Percentiles rank a stretch among this genome's conserved stretches.
Conservation (phyloP, 2,888 invertebrate genomes). For the Lasius platythorax region DNA sequence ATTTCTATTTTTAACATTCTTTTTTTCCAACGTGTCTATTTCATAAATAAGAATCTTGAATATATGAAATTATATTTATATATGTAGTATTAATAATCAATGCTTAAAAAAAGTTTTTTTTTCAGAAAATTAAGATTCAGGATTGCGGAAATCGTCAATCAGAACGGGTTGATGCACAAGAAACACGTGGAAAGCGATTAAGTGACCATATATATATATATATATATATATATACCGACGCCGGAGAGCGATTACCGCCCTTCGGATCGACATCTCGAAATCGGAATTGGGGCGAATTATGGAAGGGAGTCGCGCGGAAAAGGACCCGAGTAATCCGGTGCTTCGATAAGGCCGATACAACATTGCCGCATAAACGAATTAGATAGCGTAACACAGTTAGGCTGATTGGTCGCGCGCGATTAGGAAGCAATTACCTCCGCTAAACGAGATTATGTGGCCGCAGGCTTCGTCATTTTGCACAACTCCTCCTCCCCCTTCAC, state of each 20-base stretch:
- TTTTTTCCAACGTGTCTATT: slow-evolving; percentile 11
- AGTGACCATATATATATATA: background rate
- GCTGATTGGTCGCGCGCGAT: slow-evolving; percentile 77
- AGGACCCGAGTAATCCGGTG: slow-evolving; percentile 57
- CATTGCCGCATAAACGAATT: slow-evolving; percentile 73
- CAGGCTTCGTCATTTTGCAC: slow-evolving; percentile 62
- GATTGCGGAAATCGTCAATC: background rate
- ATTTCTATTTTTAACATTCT: background rate
- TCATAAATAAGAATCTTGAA: background rate
- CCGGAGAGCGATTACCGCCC: slow-evolving; percentile 6
- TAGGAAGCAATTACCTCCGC: slow-evolving; percentile 77
- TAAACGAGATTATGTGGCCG: slow-evolving; percentile 76
- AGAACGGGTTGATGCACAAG: background rate
- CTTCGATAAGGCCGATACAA: slow-evolving; percentile 55
- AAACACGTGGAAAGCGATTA: slow-evolving; percentile 5
- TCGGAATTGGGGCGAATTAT: slow-evolving; percentile 51
- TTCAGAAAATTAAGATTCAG: background rate
- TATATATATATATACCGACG: background rate
- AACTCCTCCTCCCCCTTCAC: slow-evolving; percentile 13
- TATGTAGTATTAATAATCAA: background rate
- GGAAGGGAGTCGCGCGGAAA: slow-evolving; percentile 54
- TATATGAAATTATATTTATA: background rate
- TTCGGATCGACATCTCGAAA: slow-evolving; percentile 40
- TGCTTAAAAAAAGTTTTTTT: background rate
- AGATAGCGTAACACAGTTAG: slow-evolving; percentile 73